These are phyloP conservation scores for Hypotaenidia okinawae DNA, from an alignment of 2,797 vertebrate genomes.

Conservation along the genomic window DNA sequence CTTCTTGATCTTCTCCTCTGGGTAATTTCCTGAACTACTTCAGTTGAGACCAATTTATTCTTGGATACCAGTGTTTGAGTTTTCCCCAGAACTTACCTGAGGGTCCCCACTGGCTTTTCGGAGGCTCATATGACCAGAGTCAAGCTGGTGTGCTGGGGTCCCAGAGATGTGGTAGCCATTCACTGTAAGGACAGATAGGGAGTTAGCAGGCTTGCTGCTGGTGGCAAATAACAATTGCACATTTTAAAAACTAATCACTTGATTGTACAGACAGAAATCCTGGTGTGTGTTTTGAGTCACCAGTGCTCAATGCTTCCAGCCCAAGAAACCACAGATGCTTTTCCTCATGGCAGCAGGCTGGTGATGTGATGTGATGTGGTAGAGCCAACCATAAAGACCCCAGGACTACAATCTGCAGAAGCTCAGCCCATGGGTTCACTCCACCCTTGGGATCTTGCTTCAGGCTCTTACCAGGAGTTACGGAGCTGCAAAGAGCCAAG, in stretches of 20 bases:
- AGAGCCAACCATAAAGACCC: neutral
- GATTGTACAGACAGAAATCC: neutral
- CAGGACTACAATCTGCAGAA: neutral
- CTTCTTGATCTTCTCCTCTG: neutral
- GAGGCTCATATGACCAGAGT: constrained; percentile 83
- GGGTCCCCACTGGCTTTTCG: constrained; percentile 86
- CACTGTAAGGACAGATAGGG: constrained; percentile 81
- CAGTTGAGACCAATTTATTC: neutral
- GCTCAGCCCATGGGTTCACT: neutral
- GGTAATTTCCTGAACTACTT: neutral
- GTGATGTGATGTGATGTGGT: neutral
- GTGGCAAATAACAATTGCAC: neutral
- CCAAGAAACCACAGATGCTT: neutral
- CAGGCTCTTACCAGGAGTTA: neutral
- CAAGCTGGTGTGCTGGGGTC: constrained; percentile 85
- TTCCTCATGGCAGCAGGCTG: neutral
- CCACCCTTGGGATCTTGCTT: neutral
- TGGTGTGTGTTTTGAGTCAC: neutral
- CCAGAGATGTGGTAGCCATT: constrained; percentile 93
- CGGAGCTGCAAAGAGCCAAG: neutral
- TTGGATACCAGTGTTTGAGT: neutral
- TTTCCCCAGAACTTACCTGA: constrained; percentile 82
- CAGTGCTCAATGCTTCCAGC: neutral
- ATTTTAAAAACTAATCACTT: neutral
- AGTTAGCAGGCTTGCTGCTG: neutral